Conservation (phyloP, 2,113 vertebrate genomes). For the Nothocercus nigrocapillus region DNA sequence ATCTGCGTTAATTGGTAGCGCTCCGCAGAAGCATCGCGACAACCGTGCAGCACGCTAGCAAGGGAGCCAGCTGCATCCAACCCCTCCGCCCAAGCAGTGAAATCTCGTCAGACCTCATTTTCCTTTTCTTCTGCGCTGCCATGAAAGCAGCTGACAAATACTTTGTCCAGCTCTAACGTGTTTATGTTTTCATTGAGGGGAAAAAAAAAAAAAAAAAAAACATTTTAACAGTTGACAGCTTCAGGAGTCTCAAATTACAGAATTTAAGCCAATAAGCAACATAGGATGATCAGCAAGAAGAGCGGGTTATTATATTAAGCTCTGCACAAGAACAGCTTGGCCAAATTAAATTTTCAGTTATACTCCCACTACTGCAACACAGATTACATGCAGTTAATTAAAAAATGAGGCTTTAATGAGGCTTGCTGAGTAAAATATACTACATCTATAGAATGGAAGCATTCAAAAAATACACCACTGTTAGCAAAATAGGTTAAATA, state of each 20-base stretch:
- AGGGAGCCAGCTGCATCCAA: background rate
- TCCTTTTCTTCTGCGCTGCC: background rate
- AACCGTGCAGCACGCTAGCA: background rate
- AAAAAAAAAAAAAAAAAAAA: background rate
- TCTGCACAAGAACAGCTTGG: background rate
- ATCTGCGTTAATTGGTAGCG: background rate
- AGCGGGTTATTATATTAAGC: background rate
- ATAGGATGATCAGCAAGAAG: background rate
- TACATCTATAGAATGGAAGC: background rate
- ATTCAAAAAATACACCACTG: background rate
- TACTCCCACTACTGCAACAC: background rate
- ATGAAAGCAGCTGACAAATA: background rate
- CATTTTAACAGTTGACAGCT: background rate
- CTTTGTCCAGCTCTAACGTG: background rate
- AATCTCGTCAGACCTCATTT: background rate
- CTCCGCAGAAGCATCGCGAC: background rate
- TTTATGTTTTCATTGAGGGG: background rate
- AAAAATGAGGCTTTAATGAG: background rate
- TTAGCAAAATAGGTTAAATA: background rate
- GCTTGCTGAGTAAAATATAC: background rate
- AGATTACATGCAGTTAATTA: background rate
- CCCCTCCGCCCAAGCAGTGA: background rate
- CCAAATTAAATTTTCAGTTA: slow-evolving; percentile 28
- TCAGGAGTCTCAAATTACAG: background rate
- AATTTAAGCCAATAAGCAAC: background rate